Evolutionary conservation across 2,797 vertebrate species (phyloP).

Genomic region (Propithecus perrieri): DNA sequence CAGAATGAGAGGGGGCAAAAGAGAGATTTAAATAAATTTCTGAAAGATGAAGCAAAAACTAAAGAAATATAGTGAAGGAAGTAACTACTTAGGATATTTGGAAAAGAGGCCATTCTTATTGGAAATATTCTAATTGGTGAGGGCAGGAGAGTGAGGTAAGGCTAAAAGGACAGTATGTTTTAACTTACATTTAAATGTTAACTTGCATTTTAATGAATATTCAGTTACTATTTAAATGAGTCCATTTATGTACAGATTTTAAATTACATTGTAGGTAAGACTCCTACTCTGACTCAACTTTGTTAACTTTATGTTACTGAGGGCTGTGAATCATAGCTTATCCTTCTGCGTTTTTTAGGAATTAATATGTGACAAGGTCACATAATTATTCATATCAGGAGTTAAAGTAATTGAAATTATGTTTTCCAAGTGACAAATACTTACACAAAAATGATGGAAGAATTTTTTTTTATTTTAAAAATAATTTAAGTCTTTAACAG

Average conservation of each 20-base stretch:
- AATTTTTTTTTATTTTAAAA: neutral
- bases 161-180: neutral
- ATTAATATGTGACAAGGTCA: conserved; percentile 7
- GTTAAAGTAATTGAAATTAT: neutral
- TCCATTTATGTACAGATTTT: neutral
- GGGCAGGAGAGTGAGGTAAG: neutral
- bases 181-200: neutral
- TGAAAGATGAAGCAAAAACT: neutral
- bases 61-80: neutral
- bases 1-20: neutral
- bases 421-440: conserved; percentile 17
- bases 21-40: neutral
- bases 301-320: neutral
- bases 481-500: neutral
- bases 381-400: neutral
- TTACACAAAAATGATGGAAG: neutral
- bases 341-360: neutral
- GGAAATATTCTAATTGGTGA: neutral
- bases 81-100: neutral
- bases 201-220: neutral
- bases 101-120: neutral
- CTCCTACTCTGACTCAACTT: neutral
- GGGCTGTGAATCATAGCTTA: neutral
- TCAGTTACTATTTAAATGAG: neutral
- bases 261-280: neutral